These are phyloP conservation scores for Drosophila gunungcola DNA, from an alignment of 1,140 invertebrate species.

Conservation along the genomic window DNA sequence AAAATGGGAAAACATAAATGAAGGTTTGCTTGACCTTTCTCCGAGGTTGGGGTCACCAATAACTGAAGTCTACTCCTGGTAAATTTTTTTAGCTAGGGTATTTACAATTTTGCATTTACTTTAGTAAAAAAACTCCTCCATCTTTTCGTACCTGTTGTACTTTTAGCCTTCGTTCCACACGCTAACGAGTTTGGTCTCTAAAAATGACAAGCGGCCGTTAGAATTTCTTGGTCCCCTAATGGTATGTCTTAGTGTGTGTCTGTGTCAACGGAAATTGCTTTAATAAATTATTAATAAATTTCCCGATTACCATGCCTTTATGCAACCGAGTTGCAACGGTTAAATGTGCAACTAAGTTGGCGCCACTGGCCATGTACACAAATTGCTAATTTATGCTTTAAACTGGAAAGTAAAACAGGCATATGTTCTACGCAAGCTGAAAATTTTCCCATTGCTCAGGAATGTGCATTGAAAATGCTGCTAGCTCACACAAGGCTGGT, in stretches of 20 bases:
- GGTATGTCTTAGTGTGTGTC: slow-evolving; percentile 2
- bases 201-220: slow-evolving; percentile 68
- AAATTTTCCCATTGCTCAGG: slow-evolving; percentile 7
- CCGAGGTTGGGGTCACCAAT: too few species aligned
- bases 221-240: slow-evolving; percentile 23
- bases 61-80: too few species aligned
- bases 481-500: too few species aligned
- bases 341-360: slow-evolving; percentile 15
- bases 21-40: too few species aligned
- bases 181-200: slow-evolving; percentile 41
- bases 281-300: slow-evolving; percentile 79
- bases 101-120: not conserved
- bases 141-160: slow-evolving; percentile 2
- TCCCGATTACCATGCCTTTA: slow-evolving; percentile 61
- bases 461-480: too few species aligned
- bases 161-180: slow-evolving; percentile 11
- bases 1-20: too few species aligned
- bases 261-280: slow-evolving; percentile 72
- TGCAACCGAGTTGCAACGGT: slow-evolving; percentile 51
- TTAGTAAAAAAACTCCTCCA: not conserved
- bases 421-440: not conserved
- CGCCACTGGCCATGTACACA: slow-evolving; percentile 26
- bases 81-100: not conserved
- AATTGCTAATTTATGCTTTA: slow-evolving; percentile 41
- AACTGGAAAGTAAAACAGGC: slow-evolving; percentile 23